phyloP scores from a whole-genome alignment of 35 echinoderm and acorn worm species.

The Anneissia japonica region DNA sequence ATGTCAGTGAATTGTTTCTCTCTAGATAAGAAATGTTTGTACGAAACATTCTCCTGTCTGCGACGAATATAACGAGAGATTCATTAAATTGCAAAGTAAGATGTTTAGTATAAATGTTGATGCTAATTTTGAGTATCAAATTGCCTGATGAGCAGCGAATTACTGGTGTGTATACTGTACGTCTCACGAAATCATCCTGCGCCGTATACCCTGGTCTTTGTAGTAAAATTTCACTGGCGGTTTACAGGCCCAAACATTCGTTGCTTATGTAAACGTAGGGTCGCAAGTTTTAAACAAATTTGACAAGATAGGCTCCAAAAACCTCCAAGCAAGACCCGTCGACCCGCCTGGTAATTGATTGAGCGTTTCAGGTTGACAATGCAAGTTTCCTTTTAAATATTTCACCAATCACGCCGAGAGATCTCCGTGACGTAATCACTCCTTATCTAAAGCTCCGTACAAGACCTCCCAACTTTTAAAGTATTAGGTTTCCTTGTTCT shows the following conservation, averaged over 20 bases:
- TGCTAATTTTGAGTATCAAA: not conserved
- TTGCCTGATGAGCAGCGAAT: not conserved
- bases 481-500: not conserved
- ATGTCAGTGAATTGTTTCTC: not conserved
- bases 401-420: not conserved
- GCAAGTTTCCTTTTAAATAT: not conserved
- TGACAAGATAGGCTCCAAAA: slow-evolving; percentile 1
- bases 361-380: not conserved
- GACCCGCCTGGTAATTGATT: not conserved
- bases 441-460: not conserved
- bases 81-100: not conserved
- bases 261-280: not conserved
- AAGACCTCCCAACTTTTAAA: not conserved
- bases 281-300: not conserved
- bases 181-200: not conserved
- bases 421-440: not conserved
- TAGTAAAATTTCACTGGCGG: not conserved
- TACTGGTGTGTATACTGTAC: not conserved
- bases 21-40: not conserved
- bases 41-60: not conserved
- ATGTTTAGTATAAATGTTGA: not conserved
- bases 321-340: not conserved
- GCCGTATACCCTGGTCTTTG: not conserved
- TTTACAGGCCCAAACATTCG: not conserved
- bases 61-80: not conserved